Percentiles rank a stretch among this genome's conserved stretches.
Conservation (phyloP, 2,113 vertebrate species). For the Gobius niger region DNA sequence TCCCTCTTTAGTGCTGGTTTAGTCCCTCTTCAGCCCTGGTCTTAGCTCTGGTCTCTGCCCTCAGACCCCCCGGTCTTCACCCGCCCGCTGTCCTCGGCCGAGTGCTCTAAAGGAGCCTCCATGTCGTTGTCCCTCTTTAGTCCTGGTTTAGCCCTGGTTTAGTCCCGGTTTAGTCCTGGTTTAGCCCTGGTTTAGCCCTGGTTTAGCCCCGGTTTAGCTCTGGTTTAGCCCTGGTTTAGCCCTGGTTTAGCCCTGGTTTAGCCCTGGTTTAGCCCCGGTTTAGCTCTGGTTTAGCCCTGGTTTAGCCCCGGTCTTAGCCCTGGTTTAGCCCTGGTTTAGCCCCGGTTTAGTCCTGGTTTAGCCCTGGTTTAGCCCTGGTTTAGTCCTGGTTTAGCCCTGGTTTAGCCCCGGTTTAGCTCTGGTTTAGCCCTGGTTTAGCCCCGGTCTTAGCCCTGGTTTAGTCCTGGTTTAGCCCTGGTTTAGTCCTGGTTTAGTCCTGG, state of each 20-base stretch:
- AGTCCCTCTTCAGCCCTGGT: not conserved
- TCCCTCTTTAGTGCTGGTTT: not conserved
- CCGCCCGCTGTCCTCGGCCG: conserved; percentile 84
- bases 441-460: not conserved
- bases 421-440: not conserved
- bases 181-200: not conserved
- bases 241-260: too few species aligned
- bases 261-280: too few species aligned
- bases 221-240: too few species aligned
- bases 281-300: too few species aligned
- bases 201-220: too few species aligned
- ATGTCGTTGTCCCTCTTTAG: conserved; percentile 77
- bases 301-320: too few species aligned
- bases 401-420: not conserved
- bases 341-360: too few species aligned
- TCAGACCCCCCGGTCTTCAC: conserved; percentile 88
- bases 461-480: not conserved
- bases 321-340: too few species aligned
- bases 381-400: not conserved
- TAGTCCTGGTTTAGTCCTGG: not conserved
- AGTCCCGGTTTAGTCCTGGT: not conserved
- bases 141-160: not conserved
- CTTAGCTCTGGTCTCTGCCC: conserved; percentile 22
- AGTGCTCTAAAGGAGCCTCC: conserved; percentile 86
- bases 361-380: not conserved